Base-by-base conservation (phyloP, 2,797 vertebrate species). In the Phrynocephalus forsythii region DNA sequence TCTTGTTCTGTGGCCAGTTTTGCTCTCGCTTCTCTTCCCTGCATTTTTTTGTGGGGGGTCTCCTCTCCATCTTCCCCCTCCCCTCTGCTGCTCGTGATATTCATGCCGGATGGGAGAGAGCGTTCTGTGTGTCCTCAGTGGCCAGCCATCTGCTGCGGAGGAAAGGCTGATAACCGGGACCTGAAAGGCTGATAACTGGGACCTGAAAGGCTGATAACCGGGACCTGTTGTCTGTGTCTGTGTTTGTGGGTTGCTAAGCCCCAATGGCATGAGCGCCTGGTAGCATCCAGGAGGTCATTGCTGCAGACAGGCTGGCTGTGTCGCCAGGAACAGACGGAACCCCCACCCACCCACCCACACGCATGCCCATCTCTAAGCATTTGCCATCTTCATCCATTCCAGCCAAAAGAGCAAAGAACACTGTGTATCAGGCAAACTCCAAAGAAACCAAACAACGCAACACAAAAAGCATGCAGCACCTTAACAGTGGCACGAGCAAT, bases 71-170 rank as follows among this genome's bases (percentile, higher is more conserved):
- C 18, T 30, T 52, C 18, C 44, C 18, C 72, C 56, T 44, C 18
- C 24, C 9, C 22, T 2, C 63, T 3, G 33, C 68, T 68, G 2
- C 6, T 76, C 92, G 93, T 95, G 95, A 93, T 91, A 63, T 94
- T 88, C 88, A 0, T 95, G 82, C 94, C 89, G 78, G 90, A 81
- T 69, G 68, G 88, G 73, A 3, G 6, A 26, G 50, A 66, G 90
- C 90, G 87, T 44, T 92, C 93, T 90, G 93, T 94, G 95, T 71
- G 96, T 94, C 89, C 72, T 44, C 38, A 44, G 89, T 92, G 94
- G 90, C 89, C 94, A 87, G 93, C 90, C 56, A 48, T 95, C 91
- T 33, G 1, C 77, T 1, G 0, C 15, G 52, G 1, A 79, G 89
- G 87, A 86, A 66, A 13, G 79, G 85, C 79, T 26, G 3, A 86